Base-by-base conservation (phyloP, 2,888 invertebrate genomes). In the Leptinotarsa peninsularis region DNA sequence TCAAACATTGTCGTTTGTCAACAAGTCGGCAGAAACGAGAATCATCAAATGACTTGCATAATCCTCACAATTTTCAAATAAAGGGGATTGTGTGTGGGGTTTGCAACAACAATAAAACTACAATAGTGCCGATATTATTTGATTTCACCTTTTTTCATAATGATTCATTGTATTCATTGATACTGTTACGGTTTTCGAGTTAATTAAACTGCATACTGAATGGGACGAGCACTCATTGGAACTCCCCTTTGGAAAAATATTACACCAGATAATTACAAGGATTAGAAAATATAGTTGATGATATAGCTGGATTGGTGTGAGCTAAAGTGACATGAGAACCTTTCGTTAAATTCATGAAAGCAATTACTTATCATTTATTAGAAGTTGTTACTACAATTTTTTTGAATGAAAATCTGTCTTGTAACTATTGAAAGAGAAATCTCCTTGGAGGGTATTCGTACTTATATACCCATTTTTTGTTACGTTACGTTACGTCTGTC, bases 21-120 rank as follows among this genome's bases (percentile, higher is more conserved):
- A 76, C 72, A 73, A 76, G 72, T 76, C 72, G 60, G 33, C 50
- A 67, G 33, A 71, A 71, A 49, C 18, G n/a, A 72, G 72, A 58
- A 73, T 72, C 75, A 69, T 50, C 7, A 43, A 23, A 76, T 73
- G 73, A 76, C 76, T 76, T 69, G 76, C 76, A 66, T 18, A 52
- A 52, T 67, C 73, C 60, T 67, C 67, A 54, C n/a, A 73, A 67
- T 23, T 60, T 49, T 49, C 50, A 18, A 33, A 17, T 14, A 21
- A 49, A 73, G 69, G 71, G 73, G 72, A 60, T 67, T 66, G 56
- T 72, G 66, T 69, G 63, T 63, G 63, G 63, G 75, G 68, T 58
- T 63, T 43, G 66, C 49, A 75, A 74, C 49, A 75, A 74, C 60
- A 74, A 74, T 56, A 67, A 71, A 67, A 67, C 56, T 68, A 63